Evolutionary conservation across 2,113 vertebrate species (phyloP).

Genomic region (Apodemus speciosus): DNA sequence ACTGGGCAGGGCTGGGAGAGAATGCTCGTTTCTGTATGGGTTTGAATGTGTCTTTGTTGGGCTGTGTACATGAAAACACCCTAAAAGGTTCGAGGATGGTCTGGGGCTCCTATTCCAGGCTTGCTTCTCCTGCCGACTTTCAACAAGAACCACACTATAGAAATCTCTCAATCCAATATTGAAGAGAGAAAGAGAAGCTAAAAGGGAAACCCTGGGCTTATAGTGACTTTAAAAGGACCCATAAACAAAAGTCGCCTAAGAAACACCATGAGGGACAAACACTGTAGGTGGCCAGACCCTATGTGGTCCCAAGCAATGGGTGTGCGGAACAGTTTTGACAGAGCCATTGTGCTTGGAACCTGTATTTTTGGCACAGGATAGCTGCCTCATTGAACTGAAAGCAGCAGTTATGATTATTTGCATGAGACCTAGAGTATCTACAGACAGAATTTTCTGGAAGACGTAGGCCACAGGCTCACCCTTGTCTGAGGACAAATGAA

Average conservation of each 20-base stretch:
- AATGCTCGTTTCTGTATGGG: not conserved
- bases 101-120: not conserved
- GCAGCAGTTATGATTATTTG: not conserved
- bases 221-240: not conserved
- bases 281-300: not conserved
- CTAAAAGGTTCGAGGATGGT: not conserved
- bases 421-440: not conserved
- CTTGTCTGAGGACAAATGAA: not conserved
- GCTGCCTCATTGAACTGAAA: not conserved
- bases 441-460: not conserved
- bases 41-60: not conserved
- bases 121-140: not conserved
- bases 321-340: not conserved
- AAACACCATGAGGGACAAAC: not conserved
- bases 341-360: not conserved
- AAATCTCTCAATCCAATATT: not conserved
- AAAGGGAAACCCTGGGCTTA: not conserved
- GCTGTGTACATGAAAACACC: rapidly evolving
- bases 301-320: not conserved
- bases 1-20: not conserved
- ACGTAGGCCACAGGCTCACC: not conserved
- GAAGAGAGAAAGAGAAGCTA: not conserved
- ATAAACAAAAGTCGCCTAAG: not conserved
- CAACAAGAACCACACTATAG: not conserved
- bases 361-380: not conserved